A percentile compares a stretch with the other conserved stretches of the same genome.
phyloP scores from a whole-genome alignment of 2,888 invertebrate species.

The Dorcus hopei region DNA sequence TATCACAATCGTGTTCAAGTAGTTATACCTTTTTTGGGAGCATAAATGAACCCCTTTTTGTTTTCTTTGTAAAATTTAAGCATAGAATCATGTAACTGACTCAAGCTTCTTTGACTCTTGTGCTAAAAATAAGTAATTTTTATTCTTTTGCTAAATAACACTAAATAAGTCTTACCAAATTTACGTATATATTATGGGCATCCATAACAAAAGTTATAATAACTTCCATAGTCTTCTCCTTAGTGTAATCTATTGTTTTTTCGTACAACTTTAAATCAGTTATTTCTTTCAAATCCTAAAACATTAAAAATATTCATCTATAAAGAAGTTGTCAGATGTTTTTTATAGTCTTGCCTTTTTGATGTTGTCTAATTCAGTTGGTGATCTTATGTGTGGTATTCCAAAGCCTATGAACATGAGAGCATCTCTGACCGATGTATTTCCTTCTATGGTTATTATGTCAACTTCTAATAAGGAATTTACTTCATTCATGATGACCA shows the following conservation, averaged over 20 bases:
- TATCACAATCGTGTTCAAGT: neutral
- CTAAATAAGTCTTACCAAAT: slow-evolving; percentile 50
- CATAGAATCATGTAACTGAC: slow-evolving; percentile 28
- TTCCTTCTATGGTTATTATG: slow-evolving; percentile 37
- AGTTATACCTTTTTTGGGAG: slow-evolving; percentile 35
- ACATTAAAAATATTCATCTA: neutral
- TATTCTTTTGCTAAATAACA: neutral
- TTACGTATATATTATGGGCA: slow-evolving; percentile 66
- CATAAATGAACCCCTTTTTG: slow-evolving; percentile 23
- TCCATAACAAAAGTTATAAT: slow-evolving; percentile 58
- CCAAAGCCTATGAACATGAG: slow-evolving; percentile 29
- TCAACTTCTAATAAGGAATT: slow-evolving; percentile 47
- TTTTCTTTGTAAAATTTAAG: slow-evolving; percentile 30
- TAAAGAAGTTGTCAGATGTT: too few species aligned
- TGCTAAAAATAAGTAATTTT: neutral
- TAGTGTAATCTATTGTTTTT: slow-evolving; percentile 37
- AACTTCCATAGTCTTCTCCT: slow-evolving; percentile 51
- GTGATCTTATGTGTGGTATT: slow-evolving; percentile 7
- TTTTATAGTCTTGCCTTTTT: slow-evolving; percentile 6
- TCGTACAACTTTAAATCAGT: slow-evolving; percentile 25
- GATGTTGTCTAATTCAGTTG: slow-evolving; percentile 3
- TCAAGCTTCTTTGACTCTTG: neutral
- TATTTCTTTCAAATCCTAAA: slow-evolving; percentile 7
- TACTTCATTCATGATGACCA: slow-evolving; percentile 35
- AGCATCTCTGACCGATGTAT: slow-evolving; percentile 47